Evolutionary conservation across 2,888 invertebrate species (phyloP), one percentile per base, ranked within the genome.

Genomic region (Petrolisthes manimaculis): DNA sequence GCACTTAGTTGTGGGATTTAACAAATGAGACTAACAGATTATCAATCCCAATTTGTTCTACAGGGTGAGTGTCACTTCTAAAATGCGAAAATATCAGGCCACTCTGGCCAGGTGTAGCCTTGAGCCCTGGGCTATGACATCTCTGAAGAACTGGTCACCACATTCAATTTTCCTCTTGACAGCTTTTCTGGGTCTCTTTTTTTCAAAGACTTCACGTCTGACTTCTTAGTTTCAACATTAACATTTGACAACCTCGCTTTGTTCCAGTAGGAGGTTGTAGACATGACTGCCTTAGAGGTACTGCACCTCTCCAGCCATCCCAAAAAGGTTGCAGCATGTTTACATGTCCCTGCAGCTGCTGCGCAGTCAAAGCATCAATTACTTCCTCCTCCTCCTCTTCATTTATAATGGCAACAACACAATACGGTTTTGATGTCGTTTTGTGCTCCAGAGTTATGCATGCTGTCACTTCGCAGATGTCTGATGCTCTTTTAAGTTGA

Each of bases 11-110:
- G 14, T 78, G 78, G 4, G 6, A 9, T 18, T 53, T 78, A 5
- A 14, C 6, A 14, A 78, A 78, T 2, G 5, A 12, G 6, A 51
- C 51, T 53, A 78, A 53, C 51, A 78, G 14, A 6, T 18, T 5
- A 78, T 78, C 78, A 78, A 78, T 78, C 5, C 51, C 78, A 51
- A 78, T 51, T 5, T 78, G 21, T 78, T 78, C 78, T 78, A n/a
- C 21, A 5, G 21, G 78, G 4, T 53, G 53, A n/a, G 78, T 5
- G n/a, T 78, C 53, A 53, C 53, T 78, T 18, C 78, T 53, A 53
- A 53, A 9, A 21, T 53, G 12, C 3, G 37, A 6, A 77, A 37
- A 77, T 77, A 77, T 54, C 8, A 61, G 61, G 14, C 61, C 61
- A 61, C 14, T 61, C 14, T 61, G 61, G n/a, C n/a, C n/a, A n/a